Base-by-base conservation (phyloP, 2,113 vertebrate genomes). In the Lasiurus borealis region DNA sequence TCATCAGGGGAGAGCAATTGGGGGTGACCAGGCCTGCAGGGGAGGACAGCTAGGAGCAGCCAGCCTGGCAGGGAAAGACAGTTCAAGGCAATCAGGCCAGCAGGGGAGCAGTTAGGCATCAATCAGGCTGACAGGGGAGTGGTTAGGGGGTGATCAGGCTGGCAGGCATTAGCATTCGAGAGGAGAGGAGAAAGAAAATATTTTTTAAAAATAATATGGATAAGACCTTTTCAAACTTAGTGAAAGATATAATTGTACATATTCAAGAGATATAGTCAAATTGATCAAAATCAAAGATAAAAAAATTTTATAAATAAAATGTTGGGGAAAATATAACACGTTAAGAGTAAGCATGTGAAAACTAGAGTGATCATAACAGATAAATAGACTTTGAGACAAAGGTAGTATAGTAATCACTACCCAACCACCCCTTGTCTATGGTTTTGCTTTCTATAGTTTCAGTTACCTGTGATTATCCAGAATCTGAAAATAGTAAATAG, bases 241-340 rank as follows among this genome's bases (percentile, higher is more conserved):
- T 92, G 40, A 86, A 86, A 88, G 34, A 64, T 73, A 77, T 69
- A 86, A 80, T 73, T 72, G 7, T 76, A 64, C 23, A 85, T 88
- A 69, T 68, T 85, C 40, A 88, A 75, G 75, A 96, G 31, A 71
- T 18, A 64, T 7, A 11, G 8, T 86, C 34, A 93, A 54, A 64
- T 36, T 95, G 50, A 71, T 81, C 18, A 85, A 95, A 93, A 88
- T 13, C 57, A 91, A 91, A 85, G 19, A 68, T 50, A 19, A 66
- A 80, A 95, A 86, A 91, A 66, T 46, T 18, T 77, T 84, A 15
- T 40, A 57, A 86, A 76, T 66, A 73, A 54, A 87, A 31, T 21
- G 12, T n/a, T 3, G 0, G 40, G 8, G 57, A 95, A 91, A 68
- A 76, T 73, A 34, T 13, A 36, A 31, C 31, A 48, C 31, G 25